Conservation (phyloP, 2,888 invertebrate species). For the Eupsilia transversa region DNA sequence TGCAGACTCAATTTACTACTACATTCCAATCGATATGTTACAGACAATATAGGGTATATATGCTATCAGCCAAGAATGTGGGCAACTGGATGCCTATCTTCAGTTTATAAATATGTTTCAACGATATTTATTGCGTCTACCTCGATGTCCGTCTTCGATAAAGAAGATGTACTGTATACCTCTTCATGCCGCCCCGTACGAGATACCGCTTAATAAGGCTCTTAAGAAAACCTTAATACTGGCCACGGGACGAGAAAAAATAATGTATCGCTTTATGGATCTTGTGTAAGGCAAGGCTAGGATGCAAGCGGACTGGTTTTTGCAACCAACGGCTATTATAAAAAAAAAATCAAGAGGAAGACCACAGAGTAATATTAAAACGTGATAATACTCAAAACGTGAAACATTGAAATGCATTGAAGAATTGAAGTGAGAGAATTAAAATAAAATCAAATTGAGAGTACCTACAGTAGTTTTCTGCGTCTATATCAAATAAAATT, state of each 20-base stretch:
- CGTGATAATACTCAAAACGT: background rate
- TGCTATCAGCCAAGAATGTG: constrained; percentile 21
- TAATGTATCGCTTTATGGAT: constrained; percentile 52
- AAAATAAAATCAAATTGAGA: background rate
- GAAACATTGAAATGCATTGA: background rate
- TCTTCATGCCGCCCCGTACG: constrained; percentile 17
- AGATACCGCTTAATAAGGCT: constrained; percentile 65
- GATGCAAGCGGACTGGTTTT: constrained; percentile 14
- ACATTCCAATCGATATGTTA: background rate
- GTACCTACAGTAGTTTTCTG: background rate
- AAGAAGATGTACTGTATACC: constrained; percentile 50
- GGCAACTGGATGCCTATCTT: constrained; percentile 15
- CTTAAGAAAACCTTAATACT: constrained; percentile 59
- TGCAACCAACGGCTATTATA: background rate
- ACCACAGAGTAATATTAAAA: background rate
- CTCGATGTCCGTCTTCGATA: constrained; percentile 47
- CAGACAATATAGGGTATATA: background rate
- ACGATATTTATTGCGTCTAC: constrained; percentile 46
- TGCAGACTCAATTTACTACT: background rate
- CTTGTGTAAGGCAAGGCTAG: constrained; percentile 13
- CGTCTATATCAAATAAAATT: background rate
- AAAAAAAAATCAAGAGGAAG: background rate
- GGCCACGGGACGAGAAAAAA: constrained; percentile 41
- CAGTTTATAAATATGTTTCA: constrained; percentile 44
- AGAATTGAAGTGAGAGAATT: background rate